Base-by-base conservation (phyloP, 2,888 invertebrate genomes). In the Drosophila maculinotata region DNA sequence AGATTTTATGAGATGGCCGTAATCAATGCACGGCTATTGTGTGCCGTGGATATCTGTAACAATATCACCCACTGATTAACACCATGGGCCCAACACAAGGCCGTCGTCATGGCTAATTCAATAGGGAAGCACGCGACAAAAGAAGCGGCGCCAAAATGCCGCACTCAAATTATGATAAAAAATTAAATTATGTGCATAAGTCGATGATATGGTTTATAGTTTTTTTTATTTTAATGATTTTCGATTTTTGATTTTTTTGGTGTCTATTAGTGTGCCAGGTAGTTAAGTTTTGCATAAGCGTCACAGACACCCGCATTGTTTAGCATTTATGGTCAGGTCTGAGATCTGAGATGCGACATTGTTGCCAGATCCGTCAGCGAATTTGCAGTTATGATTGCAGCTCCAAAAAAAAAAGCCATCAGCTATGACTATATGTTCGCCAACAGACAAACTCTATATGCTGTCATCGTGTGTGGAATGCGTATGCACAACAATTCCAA, bases 291-390 rank as follows among this genome's bases (percentile, higher is more conserved):
- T 80, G 87, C 84, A 80, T 86, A 83, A 80, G 68, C 84, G 31
- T 12, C 53, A 57, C 51, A 83, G 44, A 86, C 80, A 76, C 80
- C 87, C 80, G 87, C 80, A 86, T 80, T 86, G 76, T 83, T 35
- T 36, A 44, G 14, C 63, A 47, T 64, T 82, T 82, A 71, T 79
- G 68, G 76, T 20, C 2, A 3, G 20, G 20, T 2, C 20, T 3
- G 25, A 45, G 47, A n/a, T n/a, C 9, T 20, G 10, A 3, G 57
- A n/a, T 20, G 59, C 1, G 41, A 9, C 20, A 69, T 57, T 76
- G 72, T 35, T 33, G 69, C 69, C 74, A 52, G 52, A 69, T 35
- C 48, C 58, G 67, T 78, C 76, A 76, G 63, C 69, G 45, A 53
- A 44, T 57, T 58, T 62, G 39, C 59, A 54, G 71, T n/a, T 45